phyloP scores from a whole-genome alignment of 2,113 vertebrate genomes.

The Myotis lucifugus region DNA sequence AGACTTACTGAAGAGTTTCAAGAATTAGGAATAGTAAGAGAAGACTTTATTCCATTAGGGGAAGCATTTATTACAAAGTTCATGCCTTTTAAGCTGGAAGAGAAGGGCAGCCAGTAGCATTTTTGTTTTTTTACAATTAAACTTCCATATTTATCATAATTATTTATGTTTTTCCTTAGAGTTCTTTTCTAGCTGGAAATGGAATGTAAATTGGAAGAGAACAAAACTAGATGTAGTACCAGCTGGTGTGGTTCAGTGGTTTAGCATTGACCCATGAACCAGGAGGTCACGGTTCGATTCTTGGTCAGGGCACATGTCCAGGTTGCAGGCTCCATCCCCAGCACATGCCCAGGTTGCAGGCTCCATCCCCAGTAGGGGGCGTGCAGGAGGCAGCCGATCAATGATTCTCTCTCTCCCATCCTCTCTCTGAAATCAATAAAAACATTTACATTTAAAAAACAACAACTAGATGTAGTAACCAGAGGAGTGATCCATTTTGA shows the following conservation, averaged over 20 bases:
- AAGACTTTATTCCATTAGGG: not conserved
- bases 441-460: too few relatives aligned
- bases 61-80: not conserved
- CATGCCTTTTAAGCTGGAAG: not conserved
- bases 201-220: not conserved
- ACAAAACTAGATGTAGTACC: not conserved
- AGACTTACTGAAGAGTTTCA: constrained; percentile 23
- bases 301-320: too few relatives aligned
- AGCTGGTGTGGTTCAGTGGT: too few relatives aligned
- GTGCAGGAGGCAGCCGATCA: too few relatives aligned
- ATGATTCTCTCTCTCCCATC: too few relatives aligned
- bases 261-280: too few relatives aligned
- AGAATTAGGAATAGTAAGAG: constrained; percentile 4
- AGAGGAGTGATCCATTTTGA: not conserved
- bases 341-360: too few relatives aligned
- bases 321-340: too few relatives aligned
- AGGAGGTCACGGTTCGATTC: too few relatives aligned
- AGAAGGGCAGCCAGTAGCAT: not conserved
- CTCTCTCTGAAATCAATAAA: too few relatives aligned
- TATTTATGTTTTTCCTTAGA: constrained; percentile 33
- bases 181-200: constrained; percentile 13
- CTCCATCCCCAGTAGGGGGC: too few relatives aligned
- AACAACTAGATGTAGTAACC: not conserved
- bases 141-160: not conserved
- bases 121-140: constrained; percentile 32